Conservation (phyloP, 2,888 invertebrate species). For the Tipula helvola region DNA sequence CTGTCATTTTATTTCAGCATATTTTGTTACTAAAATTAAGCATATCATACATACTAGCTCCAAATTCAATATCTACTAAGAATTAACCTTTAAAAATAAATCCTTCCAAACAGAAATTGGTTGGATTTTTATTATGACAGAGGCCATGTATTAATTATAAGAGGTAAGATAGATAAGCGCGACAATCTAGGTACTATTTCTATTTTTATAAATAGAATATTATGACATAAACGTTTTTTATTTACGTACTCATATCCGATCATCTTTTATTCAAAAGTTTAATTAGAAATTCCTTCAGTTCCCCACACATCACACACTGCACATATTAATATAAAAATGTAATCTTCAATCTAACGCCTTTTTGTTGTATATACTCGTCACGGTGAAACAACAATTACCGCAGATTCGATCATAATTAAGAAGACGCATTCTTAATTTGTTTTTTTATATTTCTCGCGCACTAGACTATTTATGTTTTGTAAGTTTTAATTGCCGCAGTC, state of each 20-base stretch:
- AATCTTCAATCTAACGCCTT: neutral
- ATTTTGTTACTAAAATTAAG: too few species aligned
- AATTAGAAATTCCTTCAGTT: neutral
- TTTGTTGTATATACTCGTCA: neutral
- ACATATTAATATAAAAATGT: neutral
- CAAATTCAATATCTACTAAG: too few species aligned
- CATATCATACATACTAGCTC: too few species aligned
- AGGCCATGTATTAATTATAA: too few species aligned
- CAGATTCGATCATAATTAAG: neutral
- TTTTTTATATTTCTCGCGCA: neutral
- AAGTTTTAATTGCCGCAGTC: neutral
- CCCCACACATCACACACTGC: neutral
- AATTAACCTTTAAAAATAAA: too few species aligned
- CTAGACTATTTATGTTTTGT: neutral
- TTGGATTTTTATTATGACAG: too few species aligned
- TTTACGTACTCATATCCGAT: neutral
- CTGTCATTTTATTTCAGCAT: too few species aligned
- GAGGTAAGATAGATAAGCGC: too few species aligned
- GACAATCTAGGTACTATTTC: neutral
- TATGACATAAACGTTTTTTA: neutral
- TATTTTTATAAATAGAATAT: neutral
- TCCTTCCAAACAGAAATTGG: too few species aligned
- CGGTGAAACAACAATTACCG: neutral
- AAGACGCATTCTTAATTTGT: neutral
- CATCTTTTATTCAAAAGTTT: neutral